Evolutionary conservation across 2,113 vertebrate genomes (phyloP).

Genomic region (Microtus oregoni): DNA sequence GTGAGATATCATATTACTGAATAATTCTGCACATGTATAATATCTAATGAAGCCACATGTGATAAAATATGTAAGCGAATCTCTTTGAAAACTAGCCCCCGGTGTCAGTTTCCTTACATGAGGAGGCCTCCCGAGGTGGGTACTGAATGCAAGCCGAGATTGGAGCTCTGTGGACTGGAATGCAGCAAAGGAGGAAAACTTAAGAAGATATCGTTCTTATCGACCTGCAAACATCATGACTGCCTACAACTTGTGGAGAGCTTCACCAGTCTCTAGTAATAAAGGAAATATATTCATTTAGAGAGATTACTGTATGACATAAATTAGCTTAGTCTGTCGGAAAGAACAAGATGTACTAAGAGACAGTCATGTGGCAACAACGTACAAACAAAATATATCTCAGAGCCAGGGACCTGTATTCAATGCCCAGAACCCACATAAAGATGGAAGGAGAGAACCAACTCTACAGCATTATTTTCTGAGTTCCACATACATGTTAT

Average conservation of each 20-base stretch:
- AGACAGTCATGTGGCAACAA: not conserved
- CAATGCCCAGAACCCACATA: not conserved
- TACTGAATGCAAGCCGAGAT: not conserved
- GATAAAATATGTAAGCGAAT: not conserved
- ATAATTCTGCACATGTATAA: conserved; percentile 2
- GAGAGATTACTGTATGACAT: not conserved
- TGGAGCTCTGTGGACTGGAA: not conserved
- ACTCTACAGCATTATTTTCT: not conserved
- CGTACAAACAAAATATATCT: not conserved
- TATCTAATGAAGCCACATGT: conserved; percentile 16
- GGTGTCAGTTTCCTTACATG: not conserved
- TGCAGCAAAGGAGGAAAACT: not conserved
- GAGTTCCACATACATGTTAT: not conserved
- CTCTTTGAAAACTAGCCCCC: not conserved
- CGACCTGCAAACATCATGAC: not conserved
- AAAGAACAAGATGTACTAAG: not conserved
- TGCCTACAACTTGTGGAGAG: not conserved
- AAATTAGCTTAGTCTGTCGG: not conserved
- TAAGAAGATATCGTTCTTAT: not conserved
- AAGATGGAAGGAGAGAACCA: not conserved
- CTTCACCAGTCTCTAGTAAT: not conserved
- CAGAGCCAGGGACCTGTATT: not conserved
- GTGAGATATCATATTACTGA: not conserved
- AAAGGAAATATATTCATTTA: not conserved
- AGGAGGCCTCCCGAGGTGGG: not conserved